Conservation (phyloP, 1,140 invertebrate species). For the Drosophila trapezifrons region DNA sequence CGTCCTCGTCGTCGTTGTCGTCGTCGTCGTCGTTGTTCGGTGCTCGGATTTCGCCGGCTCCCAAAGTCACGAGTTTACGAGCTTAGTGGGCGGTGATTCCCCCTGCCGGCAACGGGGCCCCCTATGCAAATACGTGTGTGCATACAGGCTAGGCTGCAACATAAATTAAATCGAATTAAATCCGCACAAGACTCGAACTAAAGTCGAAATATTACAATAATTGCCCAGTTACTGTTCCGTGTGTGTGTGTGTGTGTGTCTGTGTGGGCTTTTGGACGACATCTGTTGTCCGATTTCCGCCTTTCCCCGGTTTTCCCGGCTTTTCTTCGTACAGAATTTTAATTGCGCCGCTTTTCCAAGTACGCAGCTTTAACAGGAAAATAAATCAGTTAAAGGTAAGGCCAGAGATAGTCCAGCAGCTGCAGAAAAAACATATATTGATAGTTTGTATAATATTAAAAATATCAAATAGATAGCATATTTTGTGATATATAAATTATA, state of each 20-base stretch:
- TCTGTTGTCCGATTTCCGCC: slow-evolving; percentile 56
- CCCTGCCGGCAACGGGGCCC: background rate
- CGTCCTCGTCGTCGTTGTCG: slow-evolving; percentile 26
- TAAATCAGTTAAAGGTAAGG: slow-evolving; percentile 32
- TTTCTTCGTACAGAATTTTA: slow-evolving; percentile 44
- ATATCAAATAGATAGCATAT: background rate
- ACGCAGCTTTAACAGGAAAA: background rate
- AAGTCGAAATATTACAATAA: slow-evolving; percentile 64
- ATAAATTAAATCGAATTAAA: slow-evolving; percentile 76
- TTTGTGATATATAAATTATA: too few relatives aligned
- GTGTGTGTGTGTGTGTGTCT: slow-evolving; percentile 1
- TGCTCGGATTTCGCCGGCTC: slow-evolving; percentile 63
- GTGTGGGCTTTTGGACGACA: slow-evolving; percentile 21
- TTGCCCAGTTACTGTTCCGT: slow-evolving; percentile 19
- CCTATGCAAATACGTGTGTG: slow-evolving; percentile 60
- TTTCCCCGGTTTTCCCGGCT: slow-evolving; percentile 22
- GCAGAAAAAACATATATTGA: too few relatives aligned
- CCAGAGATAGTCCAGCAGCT: background rate
- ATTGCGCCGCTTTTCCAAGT: slow-evolving; percentile 21
- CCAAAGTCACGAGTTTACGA: slow-evolving; percentile 55
- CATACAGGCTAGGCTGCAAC: slow-evolving; percentile 54
- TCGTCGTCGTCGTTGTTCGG: slow-evolving; percentile 36
- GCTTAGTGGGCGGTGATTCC: slow-evolving; percentile 36
- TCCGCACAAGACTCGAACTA: slow-evolving; percentile 55
- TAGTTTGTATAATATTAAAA: background rate